Conservation (phyloP, 2,797 vertebrate genomes). For the Triplophysa yarkandensis region DNA sequence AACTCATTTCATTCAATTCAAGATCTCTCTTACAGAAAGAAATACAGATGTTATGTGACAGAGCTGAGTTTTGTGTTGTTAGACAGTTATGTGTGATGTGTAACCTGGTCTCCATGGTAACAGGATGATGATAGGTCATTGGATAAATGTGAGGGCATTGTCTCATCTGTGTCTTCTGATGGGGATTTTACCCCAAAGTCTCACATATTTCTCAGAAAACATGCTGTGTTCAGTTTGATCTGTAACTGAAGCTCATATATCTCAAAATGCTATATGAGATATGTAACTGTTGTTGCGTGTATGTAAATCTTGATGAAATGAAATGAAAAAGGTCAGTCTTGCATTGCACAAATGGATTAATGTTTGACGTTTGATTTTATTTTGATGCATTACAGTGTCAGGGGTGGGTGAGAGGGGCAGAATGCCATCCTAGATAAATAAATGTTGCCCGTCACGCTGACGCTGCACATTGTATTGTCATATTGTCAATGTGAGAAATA, state of each 20-base stretch:
- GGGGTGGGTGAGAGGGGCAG: conserved; percentile 25
- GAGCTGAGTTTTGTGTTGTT: too few species aligned
- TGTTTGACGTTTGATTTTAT: conserved; percentile 57
- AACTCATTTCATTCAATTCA: too few species aligned
- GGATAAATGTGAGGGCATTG: background rate
- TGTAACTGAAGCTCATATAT: background rate
- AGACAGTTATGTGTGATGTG: too few species aligned
- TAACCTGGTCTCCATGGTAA: conserved; percentile 1
- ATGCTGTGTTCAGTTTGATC: too few species aligned
- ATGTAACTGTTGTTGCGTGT: background rate
- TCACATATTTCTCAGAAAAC: background rate
- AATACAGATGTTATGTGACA: conserved; percentile 1
- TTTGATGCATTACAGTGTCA: conserved; percentile 50
- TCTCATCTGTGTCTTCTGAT: background rate
- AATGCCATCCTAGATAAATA: conserved; percentile 57
- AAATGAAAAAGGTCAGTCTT: conserved; percentile 41
- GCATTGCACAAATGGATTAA: conserved; percentile 56
- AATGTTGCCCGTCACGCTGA: conserved; percentile 52
- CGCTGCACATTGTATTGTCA: conserved; percentile 48
- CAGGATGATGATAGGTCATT: background rate
- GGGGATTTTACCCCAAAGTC: background rate
- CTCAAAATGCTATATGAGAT: too few species aligned
- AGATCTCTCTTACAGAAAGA: conserved; percentile 43
- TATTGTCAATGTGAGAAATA: conserved; percentile 45
- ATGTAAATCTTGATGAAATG: conserved; percentile 38